Evolutionary conservation across 37 sponge, comb jelly and placozoan genomes (phyloP).

Genomic region (Geodia barretti): DNA sequence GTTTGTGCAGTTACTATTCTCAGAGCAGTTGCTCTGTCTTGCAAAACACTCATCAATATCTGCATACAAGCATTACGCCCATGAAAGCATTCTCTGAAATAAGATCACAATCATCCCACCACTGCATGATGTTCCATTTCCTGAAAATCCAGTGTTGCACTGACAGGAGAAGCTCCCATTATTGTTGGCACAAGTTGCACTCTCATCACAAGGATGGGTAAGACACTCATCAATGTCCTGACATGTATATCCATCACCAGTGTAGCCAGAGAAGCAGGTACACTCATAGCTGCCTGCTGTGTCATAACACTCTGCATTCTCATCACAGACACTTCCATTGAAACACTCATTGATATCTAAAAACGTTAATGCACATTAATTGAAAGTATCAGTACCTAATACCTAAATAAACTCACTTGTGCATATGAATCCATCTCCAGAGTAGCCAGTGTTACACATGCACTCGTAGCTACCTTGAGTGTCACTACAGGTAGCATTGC

Average conservation of each 20-base stretch:
- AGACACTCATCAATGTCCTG: conserved; percentile 42
- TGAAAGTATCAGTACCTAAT: too few species aligned
- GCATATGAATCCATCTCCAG: not conserved
- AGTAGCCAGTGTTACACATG: conserved; percentile 21
- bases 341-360: not conserved
- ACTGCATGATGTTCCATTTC: not conserved
- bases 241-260: conserved; percentile 7
- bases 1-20: conserved; percentile 29
- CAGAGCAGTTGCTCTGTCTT: conserved; percentile 5
- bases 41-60: conserved; percentile 54
- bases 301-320: conserved; percentile 30
- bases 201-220: conserved; percentile 15
- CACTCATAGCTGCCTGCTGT: conserved; percentile 45
- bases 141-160: not conserved
- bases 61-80: too few species aligned
- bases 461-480: conserved; percentile 39
- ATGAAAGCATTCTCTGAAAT: too few species aligned
- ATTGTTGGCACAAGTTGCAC: conserved; percentile 9
- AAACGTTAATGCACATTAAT: too few species aligned
- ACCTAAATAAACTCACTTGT: not conserved
- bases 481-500: conserved; percentile 3
- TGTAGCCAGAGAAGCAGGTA: conserved; percentile 41
- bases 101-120: not conserved
- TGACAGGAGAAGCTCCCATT: not conserved
- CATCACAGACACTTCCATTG: not conserved